A percentile compares a stretch with the other conserved stretches of the same genome.
Evolutionary conservation across 2,113 vertebrate genomes (phyloP).

Genomic region (Hystrix cristata): DNA sequence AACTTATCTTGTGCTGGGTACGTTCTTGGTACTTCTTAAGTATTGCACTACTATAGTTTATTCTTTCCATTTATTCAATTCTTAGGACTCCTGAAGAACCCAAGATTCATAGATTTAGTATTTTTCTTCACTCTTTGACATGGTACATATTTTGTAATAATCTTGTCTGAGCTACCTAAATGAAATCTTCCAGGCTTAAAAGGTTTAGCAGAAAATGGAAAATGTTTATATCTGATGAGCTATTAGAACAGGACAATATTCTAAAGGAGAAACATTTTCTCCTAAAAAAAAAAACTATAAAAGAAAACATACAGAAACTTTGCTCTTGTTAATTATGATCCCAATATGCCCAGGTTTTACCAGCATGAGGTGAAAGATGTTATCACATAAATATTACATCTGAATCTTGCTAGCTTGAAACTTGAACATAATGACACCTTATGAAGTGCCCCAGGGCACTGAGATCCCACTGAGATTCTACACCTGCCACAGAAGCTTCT

Average conservation of each 20-base stretch:
- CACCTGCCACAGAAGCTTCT: not conserved
- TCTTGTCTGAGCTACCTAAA: not conserved
- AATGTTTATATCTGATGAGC: not conserved
- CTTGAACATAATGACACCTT: not conserved
- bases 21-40: not conserved
- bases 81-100: not conserved
- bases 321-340: not conserved
- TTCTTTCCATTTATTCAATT: not conserved
- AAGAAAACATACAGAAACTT: not conserved
- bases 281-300: not conserved
- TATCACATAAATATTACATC: not conserved
- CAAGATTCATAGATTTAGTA: not conserved
- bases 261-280: not conserved
- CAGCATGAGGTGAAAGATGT: not conserved
- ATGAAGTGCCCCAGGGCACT: not conserved
- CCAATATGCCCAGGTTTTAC: not conserved
- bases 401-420: not conserved
- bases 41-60: not conserved
- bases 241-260: not conserved
- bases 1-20: not conserved
- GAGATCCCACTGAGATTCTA: not conserved
- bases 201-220: not conserved
- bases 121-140: not conserved
- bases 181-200: not conserved
- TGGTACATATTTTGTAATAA: not conserved